Evolutionary conservation across 92 coral and sea anemone genomes (phyloP).

Genomic region (Zoanthus sociatus): DNA sequence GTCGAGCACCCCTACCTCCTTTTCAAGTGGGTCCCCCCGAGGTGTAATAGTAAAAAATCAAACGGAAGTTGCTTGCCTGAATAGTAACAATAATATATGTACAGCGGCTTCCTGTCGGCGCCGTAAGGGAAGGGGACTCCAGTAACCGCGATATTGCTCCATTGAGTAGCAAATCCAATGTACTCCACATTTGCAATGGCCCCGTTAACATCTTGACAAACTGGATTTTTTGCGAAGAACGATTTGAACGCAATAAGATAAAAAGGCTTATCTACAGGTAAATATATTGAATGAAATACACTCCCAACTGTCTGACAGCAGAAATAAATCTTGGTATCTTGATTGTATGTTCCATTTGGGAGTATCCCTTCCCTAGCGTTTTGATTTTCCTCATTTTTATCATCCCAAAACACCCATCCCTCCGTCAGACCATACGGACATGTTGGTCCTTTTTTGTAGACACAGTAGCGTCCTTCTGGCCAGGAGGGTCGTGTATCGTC

Average conservation of each 20-base stretch:
- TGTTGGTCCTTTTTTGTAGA: slow-evolving; percentile 46
- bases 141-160: background rate
- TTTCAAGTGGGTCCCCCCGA: too few relatives aligned
- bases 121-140: slow-evolving; percentile 3
- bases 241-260: slow-evolving; percentile 54
- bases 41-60: too few relatives aligned
- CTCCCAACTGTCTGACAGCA: slow-evolving; percentile 59
- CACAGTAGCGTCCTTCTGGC: slow-evolving; percentile 62
- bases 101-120: background rate
- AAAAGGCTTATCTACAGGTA: slow-evolving; percentile 62
- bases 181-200: background rate
- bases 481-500: slow-evolving; percentile 31
- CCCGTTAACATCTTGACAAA: slow-evolving; percentile 16
- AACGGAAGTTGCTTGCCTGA: background rate
- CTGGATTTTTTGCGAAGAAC: slow-evolving; percentile 4
- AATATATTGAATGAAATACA: slow-evolving; percentile 23
- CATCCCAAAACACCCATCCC: slow-evolving; percentile 62
- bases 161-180: background rate
- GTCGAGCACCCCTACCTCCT: too few relatives aligned
- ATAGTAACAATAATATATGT: slow-evolving; percentile 11
- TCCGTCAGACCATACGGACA: slow-evolving; percentile 51
- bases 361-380: slow-evolving; percentile 42
- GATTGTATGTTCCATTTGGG: slow-evolving; percentile 57
- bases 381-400: slow-evolving; percentile 48
- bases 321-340: slow-evolving; percentile 50